Base-by-base conservation (phyloP, 2,113 vertebrate genomes). In the Bungarus multicinctus region DNA sequence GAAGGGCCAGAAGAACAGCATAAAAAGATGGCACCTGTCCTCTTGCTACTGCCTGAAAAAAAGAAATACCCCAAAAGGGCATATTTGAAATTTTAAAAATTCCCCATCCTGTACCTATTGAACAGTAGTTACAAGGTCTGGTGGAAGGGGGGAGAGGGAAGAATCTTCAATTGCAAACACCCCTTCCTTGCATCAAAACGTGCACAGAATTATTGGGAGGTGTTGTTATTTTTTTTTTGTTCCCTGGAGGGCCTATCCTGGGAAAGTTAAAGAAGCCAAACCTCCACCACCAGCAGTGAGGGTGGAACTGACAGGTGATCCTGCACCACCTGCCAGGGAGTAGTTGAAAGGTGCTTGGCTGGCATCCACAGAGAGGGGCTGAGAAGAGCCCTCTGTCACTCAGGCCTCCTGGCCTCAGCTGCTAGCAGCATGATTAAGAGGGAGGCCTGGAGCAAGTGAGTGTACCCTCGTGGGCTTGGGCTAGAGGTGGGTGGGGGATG, bases 391-490 rank as follows among this genome's bases (percentile, higher is more conserved):
- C 3, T 52, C 64, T 69, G 64, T 86, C 64, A 92, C 54, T 87
- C 39, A 20, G 58, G 85, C 39, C 58, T 94, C 53, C 85, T 85
- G 60, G 91, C 88, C 85, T 47, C 89, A 90, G 91, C 89, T 92
- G 91, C 25, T 90, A 34, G 25, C 30, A 88, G 18, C 5, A 52
- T 34, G 89, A 88, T 92, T 92, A 94, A 69, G 69, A 34, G 89
- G 90, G 86, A 91, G 89, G 91, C 50, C 89, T 45, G 4, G 55
- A 90, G 74, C 58, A 52, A 92, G 57, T 4, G 91, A 92, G 57
- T 8, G 25, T 85, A 88, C n/a, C 5, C 43, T 60, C n/a, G 30
- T 10, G 52, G 1, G 16, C 22, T 88, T 10, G 52, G 3, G 16
- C 22, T 81, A 85, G 89, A 69, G 12, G 64, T 89, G 88, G 89